A percentile compares a stretch with the other conserved stretches of the same genome.
phyloP scores from a whole-genome alignment of 2,888 invertebrate species.

The Eupithecia dodoneata region DNA sequence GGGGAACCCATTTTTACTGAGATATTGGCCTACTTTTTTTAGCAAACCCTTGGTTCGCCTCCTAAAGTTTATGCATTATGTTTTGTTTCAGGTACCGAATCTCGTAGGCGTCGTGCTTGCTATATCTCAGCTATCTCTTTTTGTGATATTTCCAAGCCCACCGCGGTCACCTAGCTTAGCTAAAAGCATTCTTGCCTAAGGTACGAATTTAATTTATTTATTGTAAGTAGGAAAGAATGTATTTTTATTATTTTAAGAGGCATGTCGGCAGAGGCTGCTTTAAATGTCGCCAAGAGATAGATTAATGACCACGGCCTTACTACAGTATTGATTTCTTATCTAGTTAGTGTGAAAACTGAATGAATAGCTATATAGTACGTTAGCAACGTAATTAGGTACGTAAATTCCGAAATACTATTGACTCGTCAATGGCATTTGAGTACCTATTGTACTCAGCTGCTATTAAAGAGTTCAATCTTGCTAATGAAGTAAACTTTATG shows the following conservation, averaged over 20 bases:
- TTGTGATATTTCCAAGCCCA: constrained; percentile 87
- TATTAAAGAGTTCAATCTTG: neutral
- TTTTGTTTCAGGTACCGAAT: constrained; percentile 88
- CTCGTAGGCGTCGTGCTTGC: constrained; percentile 90
- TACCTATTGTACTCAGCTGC: neutral
- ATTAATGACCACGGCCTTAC: neutral
- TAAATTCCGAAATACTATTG: neutral
- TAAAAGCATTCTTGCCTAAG: constrained; percentile 58
- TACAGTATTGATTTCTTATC: neutral
- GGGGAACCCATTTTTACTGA: no score
- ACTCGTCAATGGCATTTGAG: neutral
- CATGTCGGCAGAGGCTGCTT: neutral
- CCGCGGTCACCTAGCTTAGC: constrained; percentile 50
- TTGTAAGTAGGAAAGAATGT: constrained; percentile 12
- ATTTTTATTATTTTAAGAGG: neutral
- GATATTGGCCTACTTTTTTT: no score
- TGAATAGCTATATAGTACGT: neutral
- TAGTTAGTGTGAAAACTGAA: neutral
- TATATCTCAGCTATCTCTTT: constrained; percentile 89
- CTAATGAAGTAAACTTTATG: neutral
- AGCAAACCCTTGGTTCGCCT: no score
- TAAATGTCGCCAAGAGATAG: neutral
- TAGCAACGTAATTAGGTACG: neutral
- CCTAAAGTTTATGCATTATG: neutral
- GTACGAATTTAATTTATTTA: constrained; percentile 25